Base-by-base conservation (phyloP, 2,888 invertebrate species). In the Dyspetes luteomarginatus region DNA sequence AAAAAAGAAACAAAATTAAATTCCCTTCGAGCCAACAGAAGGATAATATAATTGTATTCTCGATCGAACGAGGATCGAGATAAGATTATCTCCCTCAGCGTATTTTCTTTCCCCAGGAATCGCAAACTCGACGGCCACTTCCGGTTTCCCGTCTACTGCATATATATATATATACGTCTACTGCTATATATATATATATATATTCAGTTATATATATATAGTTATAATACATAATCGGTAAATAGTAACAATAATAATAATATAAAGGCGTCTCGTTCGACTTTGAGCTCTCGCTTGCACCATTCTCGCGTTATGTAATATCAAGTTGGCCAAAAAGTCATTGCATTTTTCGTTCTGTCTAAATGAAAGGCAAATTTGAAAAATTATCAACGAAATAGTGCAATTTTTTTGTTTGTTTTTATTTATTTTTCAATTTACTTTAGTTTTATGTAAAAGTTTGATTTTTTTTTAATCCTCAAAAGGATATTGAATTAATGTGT, bases 71-170 rank as follows among this genome's bases (percentile, higher is more conserved):
- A 69, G 71, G 17, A 58, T 80, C 75, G 75, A 58, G 71, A 80
- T 71, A 80, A 75, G 75, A 62, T 22, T 2, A 19, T 17, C 17
- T 15, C 52, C 17, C 30, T 15, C 15, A 48, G 30, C 41, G 71
- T 58, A 76, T 60, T 76, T 80, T 75, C 75, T 67, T 52, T 50
- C 56, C 67, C 60, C 67, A 28, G 43, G 50, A 67, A 55, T 65
- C 71, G 75, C 75, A 3, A 75, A 75, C 52, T 41, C 69, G 55
- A 52, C 71, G 62, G 67, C 71, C 80, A 76, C 80, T 80, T 80
- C 80, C 80, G 80, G 80, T 80, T 75, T 80, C 80, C 71, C 75
- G 71, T 71, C 36, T n/a, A n/a, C n/a, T 58, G 45, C 30, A 36
- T 36, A 1, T 36, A 36, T 36, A 36, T 36, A 1, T 36, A 28